Evolutionary conservation across 2,888 invertebrate species (phyloP).

Genomic region (Pristionchus exspectatus): DNA sequence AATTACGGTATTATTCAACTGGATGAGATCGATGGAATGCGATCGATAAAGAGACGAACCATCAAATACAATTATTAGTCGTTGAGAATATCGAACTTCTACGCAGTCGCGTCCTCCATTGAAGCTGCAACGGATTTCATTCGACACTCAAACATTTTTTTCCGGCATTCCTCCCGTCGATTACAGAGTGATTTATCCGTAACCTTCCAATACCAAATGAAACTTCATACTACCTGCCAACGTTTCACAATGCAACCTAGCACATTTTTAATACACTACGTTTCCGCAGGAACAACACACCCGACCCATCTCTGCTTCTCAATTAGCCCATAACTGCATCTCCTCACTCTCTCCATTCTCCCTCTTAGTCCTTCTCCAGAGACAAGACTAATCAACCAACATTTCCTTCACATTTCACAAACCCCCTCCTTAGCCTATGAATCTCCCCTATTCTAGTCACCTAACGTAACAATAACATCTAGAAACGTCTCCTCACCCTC

Average conservation of each 20-base stretch:
- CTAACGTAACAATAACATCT: too few relatives aligned
- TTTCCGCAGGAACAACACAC: not conserved
- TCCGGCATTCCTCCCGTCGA: not conserved
- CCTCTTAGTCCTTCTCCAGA: too few relatives aligned
- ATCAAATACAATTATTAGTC: not conserved
- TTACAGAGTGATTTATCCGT: not conserved
- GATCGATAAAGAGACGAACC: conserved; percentile 1
- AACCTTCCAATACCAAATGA: not conserved
- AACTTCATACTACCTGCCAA: not conserved
- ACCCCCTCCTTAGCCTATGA: not conserved
- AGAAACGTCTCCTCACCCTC: not conserved
- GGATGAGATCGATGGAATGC: conserved; percentile 24
- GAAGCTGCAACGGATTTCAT: not conserved
- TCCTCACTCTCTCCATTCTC: not conserved
- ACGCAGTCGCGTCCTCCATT: not conserved
- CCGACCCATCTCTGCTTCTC: not conserved
- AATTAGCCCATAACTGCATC: not conserved
- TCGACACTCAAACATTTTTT: not conserved
- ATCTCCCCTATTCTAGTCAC: too few relatives aligned
- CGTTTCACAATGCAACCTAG: not conserved
- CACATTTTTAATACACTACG: not conserved
- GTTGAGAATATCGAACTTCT: not conserved
- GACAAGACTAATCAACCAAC: too few relatives aligned
- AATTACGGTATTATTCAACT: not conserved
- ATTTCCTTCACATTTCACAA: not conserved